Percentiles rank a stretch among this genome's conserved stretches.
These are phyloP conservation scores for Drosophila maculinotata DNA, from an alignment of 2,888 invertebrate genomes.

Conservation along the genomic window DNA sequence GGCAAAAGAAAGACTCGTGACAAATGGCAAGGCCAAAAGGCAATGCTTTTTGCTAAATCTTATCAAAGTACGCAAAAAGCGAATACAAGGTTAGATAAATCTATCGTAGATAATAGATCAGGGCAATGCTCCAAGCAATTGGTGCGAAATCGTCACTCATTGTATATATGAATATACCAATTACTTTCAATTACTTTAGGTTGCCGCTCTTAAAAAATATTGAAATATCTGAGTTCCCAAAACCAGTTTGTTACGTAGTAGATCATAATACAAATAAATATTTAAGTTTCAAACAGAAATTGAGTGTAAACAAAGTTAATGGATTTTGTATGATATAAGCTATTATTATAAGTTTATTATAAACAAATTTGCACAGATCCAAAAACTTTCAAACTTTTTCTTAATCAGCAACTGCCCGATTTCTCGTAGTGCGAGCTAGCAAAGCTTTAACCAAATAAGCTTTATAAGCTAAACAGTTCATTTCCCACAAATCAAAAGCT, in stretches of 20 bases:
- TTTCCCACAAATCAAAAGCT: conserved; percentile 3
- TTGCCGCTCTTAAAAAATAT: no score
- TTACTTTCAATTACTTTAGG: no score
- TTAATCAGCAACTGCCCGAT: neutral
- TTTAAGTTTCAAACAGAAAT: no score
- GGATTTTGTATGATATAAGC: no score
- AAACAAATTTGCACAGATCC: conserved; percentile 13
- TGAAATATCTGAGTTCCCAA: no score
- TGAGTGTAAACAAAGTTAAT: no score
- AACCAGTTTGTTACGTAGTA: no score
- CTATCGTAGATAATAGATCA: conserved; percentile 10
- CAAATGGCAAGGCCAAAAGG: conserved; percentile 27
- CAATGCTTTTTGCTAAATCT: conserved; percentile 20
- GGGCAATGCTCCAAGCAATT: conserved; percentile 25
- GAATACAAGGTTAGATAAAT: conserved; percentile 13
- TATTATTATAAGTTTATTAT: neutral
- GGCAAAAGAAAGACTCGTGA: conserved; percentile 20
- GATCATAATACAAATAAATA: no score
- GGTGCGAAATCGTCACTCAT: neutral
- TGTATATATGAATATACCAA: neutral
- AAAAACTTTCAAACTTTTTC: conserved; percentile 4
- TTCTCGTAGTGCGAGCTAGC: neutral
- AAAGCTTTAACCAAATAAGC: conserved; percentile 3
- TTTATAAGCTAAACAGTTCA: neutral
- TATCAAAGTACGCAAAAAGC: conserved; percentile 23